phyloP scores from a whole-genome alignment of 2,888 invertebrate genomes.

The Lissonota sp. region DNA sequence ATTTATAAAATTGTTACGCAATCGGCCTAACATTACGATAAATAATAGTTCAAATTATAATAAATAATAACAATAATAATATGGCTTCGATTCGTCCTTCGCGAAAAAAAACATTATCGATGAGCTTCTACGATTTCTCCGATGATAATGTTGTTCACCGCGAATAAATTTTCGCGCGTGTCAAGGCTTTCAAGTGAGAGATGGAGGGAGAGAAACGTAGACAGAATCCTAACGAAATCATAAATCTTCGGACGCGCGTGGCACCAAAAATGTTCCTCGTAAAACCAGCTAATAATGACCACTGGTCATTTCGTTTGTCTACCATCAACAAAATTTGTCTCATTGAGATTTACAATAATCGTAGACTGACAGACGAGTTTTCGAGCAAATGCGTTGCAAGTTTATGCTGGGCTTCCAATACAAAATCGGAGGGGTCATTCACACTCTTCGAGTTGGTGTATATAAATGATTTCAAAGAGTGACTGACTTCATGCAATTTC shows the following conservation, averaged over 20 bases:
- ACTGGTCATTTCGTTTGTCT: slow-evolving; percentile 33
- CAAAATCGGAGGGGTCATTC: too few species aligned
- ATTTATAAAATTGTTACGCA: slow-evolving; percentile 26
- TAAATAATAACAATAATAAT: slow-evolving; percentile 9
- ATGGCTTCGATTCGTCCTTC: neutral
- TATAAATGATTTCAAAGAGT: too few species aligned
- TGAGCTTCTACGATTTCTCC: neutral
- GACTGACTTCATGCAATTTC: too few species aligned
- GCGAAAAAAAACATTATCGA: neutral
- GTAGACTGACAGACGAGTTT: neutral
- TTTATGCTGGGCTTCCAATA: too few species aligned
- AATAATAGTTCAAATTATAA: neutral
- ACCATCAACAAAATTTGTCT: slow-evolving; percentile 60
- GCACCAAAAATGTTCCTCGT: slow-evolving; percentile 54
- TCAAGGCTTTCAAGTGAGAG: neutral
- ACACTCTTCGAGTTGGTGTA: too few species aligned
- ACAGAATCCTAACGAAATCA: neutral
- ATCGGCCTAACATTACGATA: neutral
- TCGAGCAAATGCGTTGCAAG: neutral
- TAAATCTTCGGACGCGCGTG: slow-evolving; percentile 38
- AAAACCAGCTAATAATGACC: slow-evolving; percentile 40
- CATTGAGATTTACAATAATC: slow-evolving; percentile 58
- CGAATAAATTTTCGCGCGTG: neutral
- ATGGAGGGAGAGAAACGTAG: too few species aligned
- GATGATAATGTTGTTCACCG: neutral